Evolutionary conservation across 2,888 invertebrate genomes (phyloP).

Genomic region (Brassicogethes aeneus): DNA sequence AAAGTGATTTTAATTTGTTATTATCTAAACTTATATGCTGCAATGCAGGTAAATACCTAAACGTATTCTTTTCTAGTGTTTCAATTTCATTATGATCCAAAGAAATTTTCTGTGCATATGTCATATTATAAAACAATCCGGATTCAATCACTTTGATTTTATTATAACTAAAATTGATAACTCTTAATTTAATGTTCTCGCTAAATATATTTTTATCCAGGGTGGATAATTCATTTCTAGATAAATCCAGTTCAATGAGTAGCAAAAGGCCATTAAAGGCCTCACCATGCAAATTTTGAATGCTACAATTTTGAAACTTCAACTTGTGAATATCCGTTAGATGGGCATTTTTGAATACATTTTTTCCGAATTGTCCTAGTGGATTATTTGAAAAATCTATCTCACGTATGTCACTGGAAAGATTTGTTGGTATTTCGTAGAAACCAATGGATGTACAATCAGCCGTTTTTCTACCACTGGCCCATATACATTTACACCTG

Average conservation of each 20-base stretch:
- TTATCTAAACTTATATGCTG: conserved; percentile 60
- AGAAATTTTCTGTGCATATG: conserved; percentile 65
- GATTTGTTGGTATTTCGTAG: conserved; percentile 58
- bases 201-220: conserved; percentile 62
- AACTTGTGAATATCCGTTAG: conserved; percentile 76
- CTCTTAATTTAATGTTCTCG: conserved; percentile 61
- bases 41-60: conserved; percentile 45
- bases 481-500: conserved; percentile 78
- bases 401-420: conserved; percentile 64
- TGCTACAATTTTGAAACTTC: conserved; percentile 62
- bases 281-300: conserved; percentile 61
- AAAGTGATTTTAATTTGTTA: conserved; percentile 62
- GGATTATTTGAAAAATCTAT: conserved; percentile 65
- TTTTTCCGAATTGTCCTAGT: conserved; percentile 54
- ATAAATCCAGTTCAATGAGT: conserved; percentile 75
- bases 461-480: conserved; percentile 73
- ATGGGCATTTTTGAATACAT: conserved; percentile 60
- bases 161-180: conserved; percentile 67
- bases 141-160: conserved; percentile 62
- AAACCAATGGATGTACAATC: conserved; percentile 56
- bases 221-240: conserved; percentile 58
- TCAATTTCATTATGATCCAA: conserved; percentile 67
- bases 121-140: conserved; percentile 66
- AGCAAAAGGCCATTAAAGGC: conserved; percentile 69
- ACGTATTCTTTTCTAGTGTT: conserved; percentile 56